Conservation (phyloP, 1,140 invertebrate species). For the Drosophila miranda region DNA sequence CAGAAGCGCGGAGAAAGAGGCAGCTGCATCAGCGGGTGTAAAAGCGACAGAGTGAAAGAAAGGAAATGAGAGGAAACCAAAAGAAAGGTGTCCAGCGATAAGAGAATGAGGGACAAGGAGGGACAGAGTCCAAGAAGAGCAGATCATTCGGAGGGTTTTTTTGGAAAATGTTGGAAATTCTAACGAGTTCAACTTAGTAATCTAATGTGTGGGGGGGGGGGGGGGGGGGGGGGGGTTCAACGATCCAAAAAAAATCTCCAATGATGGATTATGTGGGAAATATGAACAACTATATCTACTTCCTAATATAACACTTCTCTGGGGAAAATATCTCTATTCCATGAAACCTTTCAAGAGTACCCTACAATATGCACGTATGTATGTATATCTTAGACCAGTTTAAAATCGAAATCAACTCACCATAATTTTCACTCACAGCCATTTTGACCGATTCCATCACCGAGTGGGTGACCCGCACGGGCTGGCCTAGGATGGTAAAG, state of each 20-base stretch:
- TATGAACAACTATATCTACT: no score
- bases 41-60: conserved; percentile 15
- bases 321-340: background rate
- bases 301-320: no score
- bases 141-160: conserved; percentile 4
- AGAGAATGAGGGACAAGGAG: conserved; percentile 3
- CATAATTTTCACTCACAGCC: conserved; percentile 85
- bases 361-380: background rate
- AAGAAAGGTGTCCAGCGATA: conserved; percentile 20
- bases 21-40: conserved; percentile 27
- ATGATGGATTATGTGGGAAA: no score
- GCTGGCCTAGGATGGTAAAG: conserved; percentile 86
- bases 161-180: background rate
- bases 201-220: background rate
- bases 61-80: conserved; percentile 5
- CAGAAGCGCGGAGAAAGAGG: conserved; percentile 46
- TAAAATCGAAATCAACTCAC: conserved; percentile 82
- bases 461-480: conserved; percentile 84
- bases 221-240: conserved; percentile 11
- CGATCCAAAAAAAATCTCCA: background rate
- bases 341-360: no score
- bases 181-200: no score
- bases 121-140: background rate
- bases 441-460: conserved; percentile 83
- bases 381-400: background rate